Base-by-base conservation (phyloP, 2,888 invertebrate genomes). In the Euzetes globulus region DNA sequence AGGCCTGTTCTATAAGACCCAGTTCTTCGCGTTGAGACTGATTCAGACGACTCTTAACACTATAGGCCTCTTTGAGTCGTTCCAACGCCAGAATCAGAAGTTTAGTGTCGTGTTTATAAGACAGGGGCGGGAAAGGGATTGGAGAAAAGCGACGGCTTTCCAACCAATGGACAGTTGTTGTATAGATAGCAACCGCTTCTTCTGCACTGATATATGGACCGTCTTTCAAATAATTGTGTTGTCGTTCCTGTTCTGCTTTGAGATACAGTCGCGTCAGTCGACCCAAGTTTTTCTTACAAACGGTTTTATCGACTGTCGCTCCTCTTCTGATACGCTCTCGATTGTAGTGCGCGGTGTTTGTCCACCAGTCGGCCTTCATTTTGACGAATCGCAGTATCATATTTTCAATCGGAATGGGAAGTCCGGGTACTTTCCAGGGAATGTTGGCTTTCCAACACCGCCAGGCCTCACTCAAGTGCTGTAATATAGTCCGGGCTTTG, bases 281-380 rank as follows among this genome's bases (percentile, higher is more conserved):
- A 0, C 99, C 99, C 78, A 99, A 87, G 85, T 99, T 99, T 86
- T 99, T 99, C 85, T 99, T 99, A 84, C 99, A 99, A 0, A 99
- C 99, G 0, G 99, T 99, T 84, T 99, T 99, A 83, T 99, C 99
- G 19, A 99, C 99, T 0, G 99, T 99, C 71, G 99, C 99, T n/a
- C 99, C 99, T 79, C 99, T 89, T 3, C 99, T 88, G 79, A 99
- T 99, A 80, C 99, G 87, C 84, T 99, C 99, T 58, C 99, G 88
- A 85, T 99, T 99, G 84, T 99, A 99, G 83, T 99, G 99, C 0
- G 99, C 98, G 0, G 99, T 99, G 84, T 99, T 99, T 0, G 99
- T 99, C 99, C 99, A 99, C 99, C 99, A 99, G 84, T 99, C 99
- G 0, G 99, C 99, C 83, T 99, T 99, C 90, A 99, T 98, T 84